phyloP scores from a whole-genome alignment of 2,888 invertebrate species.

The Auanema freiburgensis region DNA sequence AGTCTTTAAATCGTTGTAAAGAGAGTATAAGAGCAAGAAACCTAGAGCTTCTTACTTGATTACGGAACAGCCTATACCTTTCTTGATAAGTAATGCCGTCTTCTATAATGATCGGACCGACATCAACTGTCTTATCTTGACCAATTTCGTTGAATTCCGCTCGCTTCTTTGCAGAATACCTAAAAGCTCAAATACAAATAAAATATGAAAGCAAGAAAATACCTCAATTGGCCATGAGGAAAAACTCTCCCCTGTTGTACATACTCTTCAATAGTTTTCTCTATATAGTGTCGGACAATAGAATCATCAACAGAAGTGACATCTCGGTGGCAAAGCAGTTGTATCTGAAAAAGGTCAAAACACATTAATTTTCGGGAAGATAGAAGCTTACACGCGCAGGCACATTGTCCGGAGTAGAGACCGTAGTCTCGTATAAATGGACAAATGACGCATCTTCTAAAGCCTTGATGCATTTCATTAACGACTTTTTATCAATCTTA shows the following conservation, averaged over 20 bases:
- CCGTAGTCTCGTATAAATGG: slow-evolving; percentile 28
- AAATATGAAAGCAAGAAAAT: not conserved
- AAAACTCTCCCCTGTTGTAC: slow-evolving; percentile 52
- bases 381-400: not conserved
- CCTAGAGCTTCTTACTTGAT: not conserved
- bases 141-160: slow-evolving; percentile 3
- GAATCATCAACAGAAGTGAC: slow-evolving; percentile 31
- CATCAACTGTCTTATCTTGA: not conserved
- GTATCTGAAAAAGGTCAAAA: slow-evolving; percentile 19
- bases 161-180: slow-evolving; percentile 12
- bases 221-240: slow-evolving; percentile 54
- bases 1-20: slow-evolving; percentile 1
- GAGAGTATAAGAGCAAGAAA: not conserved
- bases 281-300: slow-evolving; percentile 41
- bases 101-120: not conserved
- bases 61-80: not conserved
- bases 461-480: slow-evolving; percentile 52
- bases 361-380: not conserved
- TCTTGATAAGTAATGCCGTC: not conserved
- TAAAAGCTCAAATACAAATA: slow-evolving; percentile 3
- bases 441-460: slow-evolving; percentile 36
- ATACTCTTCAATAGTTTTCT: slow-evolving; percentile 44
- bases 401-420: slow-evolving; percentile 34
- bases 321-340: slow-evolving; percentile 39
- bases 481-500: slow-evolving; percentile 60